Percentiles rank a stretch among this genome's conserved stretches.
Evolutionary conservation across 2,113 vertebrate genomes (phyloP).

Genomic region (Aphyosemion australe): DNA sequence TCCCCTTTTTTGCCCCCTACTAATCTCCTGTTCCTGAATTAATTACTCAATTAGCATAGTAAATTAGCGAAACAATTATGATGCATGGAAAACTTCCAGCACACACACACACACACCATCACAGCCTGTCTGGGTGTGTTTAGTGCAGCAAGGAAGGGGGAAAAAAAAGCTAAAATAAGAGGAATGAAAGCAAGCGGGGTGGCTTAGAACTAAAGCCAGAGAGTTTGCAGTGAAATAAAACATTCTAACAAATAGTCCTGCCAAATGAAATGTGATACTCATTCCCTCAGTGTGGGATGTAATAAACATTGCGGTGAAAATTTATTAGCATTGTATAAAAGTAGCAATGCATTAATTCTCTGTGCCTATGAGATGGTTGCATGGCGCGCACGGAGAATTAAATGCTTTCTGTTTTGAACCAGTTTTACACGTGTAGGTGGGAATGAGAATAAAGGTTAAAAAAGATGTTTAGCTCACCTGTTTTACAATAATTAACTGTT

Average conservation of each 20-base stretch:
- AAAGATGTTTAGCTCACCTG: no score
- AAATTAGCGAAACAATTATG: conserved; percentile 85
- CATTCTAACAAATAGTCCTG: conserved; percentile 76
- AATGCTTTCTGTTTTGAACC: conserved; percentile 22
- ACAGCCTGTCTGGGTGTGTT: conserved; percentile 64
- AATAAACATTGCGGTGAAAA: conserved; percentile 72
- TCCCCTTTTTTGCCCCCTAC: conserved; percentile 69
- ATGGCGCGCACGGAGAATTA: conserved; percentile 57
- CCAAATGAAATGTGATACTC: conserved; percentile 70
- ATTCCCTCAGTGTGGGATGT: conserved; percentile 69
- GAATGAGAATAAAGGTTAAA: not conserved
- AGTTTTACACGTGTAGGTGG: not conserved
- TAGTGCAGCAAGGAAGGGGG: conserved; percentile 44
- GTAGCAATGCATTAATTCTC: conserved; percentile 73
- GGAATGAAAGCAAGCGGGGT: conserved; percentile 53
- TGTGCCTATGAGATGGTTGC: conserved; percentile 53
- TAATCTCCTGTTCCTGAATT: conserved; percentile 84
- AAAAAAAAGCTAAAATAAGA: conserved; percentile 1
- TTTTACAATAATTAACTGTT: not conserved
- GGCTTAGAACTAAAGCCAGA: conserved; percentile 65
- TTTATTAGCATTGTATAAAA: conserved; percentile 78
- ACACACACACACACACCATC: conserved; percentile 45
- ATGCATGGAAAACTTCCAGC: conserved; percentile 85
- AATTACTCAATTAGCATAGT: conserved; percentile 86
- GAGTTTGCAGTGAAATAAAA: conserved; percentile 75